Conservation (phyloP, 2,113 vertebrate genomes). For the Diadophis punctatus region DNA sequence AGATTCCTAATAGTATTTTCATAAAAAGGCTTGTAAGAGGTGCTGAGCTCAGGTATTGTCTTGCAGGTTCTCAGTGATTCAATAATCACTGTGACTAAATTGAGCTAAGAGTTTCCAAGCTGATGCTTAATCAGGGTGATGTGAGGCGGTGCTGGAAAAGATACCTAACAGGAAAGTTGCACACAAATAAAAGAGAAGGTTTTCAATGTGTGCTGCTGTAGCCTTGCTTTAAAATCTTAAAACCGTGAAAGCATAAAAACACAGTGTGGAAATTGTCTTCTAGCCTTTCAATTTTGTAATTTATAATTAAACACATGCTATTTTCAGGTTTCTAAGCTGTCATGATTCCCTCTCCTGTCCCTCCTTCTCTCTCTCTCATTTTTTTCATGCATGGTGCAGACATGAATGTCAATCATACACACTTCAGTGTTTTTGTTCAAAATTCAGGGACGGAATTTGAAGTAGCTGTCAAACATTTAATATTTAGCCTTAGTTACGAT, state of each 20-base stretch:
- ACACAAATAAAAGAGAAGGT: constrained; percentile 15
- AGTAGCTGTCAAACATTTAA: neutral
- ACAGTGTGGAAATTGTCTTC: neutral
- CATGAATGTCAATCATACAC: neutral
- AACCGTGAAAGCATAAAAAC: neutral
- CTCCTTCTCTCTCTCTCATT: neutral
- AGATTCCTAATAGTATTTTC: constrained; percentile 8
- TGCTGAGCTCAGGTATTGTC: neutral
- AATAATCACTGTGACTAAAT: neutral
- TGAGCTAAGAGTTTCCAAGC: neutral
- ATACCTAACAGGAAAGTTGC: neutral
- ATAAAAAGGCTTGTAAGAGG: neutral
- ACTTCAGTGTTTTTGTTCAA: neutral
- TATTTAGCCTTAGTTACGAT: neutral
- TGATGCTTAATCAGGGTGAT: constrained; percentile 4
- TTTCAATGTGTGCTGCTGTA: neutral
- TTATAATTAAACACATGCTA: neutral
- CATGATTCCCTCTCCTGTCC: neutral
- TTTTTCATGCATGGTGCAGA: neutral
- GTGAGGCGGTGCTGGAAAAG: constrained; percentile 1
- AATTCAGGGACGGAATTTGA: neutral
- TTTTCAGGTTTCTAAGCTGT: neutral
- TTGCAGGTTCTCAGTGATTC: constrained; percentile 14
- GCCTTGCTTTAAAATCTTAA: neutral
- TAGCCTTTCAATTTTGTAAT: neutral